These are phyloP conservation scores for Leucoraja erinaceus DNA, from an alignment of 2,113 vertebrate species.

Conservation along the genomic window DNA sequence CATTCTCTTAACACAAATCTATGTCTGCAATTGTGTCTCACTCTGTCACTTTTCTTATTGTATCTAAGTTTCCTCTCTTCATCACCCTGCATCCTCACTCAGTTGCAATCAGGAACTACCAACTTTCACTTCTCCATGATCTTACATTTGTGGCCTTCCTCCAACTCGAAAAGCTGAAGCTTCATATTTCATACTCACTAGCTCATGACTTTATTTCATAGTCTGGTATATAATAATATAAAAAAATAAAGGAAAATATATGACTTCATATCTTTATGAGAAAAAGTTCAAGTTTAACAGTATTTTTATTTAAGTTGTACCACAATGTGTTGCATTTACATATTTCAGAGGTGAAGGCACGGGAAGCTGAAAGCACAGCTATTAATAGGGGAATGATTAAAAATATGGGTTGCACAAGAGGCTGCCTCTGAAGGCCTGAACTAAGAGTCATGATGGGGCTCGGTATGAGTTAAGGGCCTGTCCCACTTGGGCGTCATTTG, in stretches of 20 bases:
- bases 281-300: background rate
- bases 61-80: background rate
- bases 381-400: no score
- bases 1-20: background rate
- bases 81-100: background rate
- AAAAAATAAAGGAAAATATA: background rate
- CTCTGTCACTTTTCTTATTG: background rate
- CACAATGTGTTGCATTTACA: no score
- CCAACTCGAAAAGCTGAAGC: background rate
- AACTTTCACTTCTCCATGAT: background rate
- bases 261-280: no score
- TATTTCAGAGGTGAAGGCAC: no score
- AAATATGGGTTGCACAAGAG: no score
- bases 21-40: background rate
- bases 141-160: background rate
- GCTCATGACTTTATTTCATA: background rate
- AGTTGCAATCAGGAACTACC: background rate
- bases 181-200: background rate
- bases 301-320: no score
- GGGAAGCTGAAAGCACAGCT: no score
- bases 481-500: no score
- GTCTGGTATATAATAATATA: background rate
- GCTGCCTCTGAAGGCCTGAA: no score
- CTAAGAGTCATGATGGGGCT: no score
- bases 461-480: background rate